Evolutionary conservation across 2,113 vertebrate genomes (phyloP).

Genomic region (Pomatorhinus ruficollis): DNA sequence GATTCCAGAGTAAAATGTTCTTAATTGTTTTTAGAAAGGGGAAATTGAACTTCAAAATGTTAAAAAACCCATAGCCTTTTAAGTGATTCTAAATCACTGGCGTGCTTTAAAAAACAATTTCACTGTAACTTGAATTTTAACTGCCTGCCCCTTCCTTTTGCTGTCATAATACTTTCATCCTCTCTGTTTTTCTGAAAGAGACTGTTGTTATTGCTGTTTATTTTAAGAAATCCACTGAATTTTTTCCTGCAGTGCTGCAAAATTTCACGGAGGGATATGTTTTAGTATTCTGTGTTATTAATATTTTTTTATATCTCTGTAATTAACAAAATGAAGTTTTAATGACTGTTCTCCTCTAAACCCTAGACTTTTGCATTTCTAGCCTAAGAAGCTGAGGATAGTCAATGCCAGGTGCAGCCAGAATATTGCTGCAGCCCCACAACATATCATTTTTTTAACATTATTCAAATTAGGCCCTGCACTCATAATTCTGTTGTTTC

Average conservation of each 20-base stretch:
- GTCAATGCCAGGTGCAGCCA: constrained; percentile 57
- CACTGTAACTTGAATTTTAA: constrained; percentile 12
- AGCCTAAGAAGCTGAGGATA: constrained; percentile 55
- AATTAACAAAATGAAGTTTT: constrained; percentile 59
- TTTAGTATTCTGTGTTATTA: constrained; percentile 61
- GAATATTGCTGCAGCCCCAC: constrained; percentile 15
- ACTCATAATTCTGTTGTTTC: constrained; percentile 79
- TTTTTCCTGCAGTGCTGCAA: not conserved
- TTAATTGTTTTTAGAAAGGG: constrained; percentile 16
- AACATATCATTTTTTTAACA: constrained; percentile 66
- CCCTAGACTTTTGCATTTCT: constrained; percentile 46
- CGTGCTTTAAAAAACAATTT: constrained; percentile 7
- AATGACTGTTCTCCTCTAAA: constrained; percentile 62
- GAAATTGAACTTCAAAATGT: not conserved
- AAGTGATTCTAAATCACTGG: constrained; percentile 15
- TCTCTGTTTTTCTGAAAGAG: constrained; percentile 7
- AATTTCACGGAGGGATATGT: not conserved
- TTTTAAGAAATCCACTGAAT: constrained; percentile 34
- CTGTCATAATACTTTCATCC: constrained; percentile 1
- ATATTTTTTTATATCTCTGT: constrained; percentile 64
- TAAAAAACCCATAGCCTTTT: not conserved
- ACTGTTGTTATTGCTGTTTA: not conserved
- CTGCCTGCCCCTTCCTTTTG: constrained; percentile 20
- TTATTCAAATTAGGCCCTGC: constrained; percentile 77
- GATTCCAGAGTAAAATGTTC: not conserved